phyloP scores from a whole-genome alignment of 2,113 vertebrate species.

The Sebastes schlegelii region DNA sequence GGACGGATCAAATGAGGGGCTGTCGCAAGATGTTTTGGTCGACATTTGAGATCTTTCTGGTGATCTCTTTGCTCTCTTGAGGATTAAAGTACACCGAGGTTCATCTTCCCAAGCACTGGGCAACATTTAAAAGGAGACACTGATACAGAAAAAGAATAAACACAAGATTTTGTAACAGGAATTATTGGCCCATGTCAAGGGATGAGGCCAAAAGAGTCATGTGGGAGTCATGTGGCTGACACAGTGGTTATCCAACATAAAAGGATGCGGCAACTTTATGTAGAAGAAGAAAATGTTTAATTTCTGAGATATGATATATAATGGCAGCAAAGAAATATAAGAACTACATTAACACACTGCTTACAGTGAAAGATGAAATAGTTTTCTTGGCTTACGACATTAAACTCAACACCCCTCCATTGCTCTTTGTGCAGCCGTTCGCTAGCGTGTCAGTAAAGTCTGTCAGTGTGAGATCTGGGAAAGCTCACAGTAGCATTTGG shows the following conservation, averaged over 20 bases:
- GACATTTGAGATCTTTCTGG: constrained; percentile 67
- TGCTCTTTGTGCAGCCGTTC: constrained; percentile 31
- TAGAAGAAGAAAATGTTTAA: constrained; percentile 11
- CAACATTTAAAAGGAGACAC: constrained; percentile 58
- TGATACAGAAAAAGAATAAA: constrained; percentile 58
- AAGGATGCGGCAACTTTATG: constrained; percentile 12
- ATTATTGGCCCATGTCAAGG: constrained; percentile 27
- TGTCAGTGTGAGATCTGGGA: constrained; percentile 67
- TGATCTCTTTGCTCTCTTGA: constrained; percentile 64
- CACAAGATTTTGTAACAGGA: constrained; percentile 40
- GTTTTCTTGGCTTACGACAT: constrained; percentile 22
- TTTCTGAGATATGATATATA: neutral
- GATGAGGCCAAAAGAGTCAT: constrained; percentile 1
- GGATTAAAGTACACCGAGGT: constrained; percentile 61
- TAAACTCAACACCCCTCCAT: constrained; percentile 16
- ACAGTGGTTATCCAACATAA: constrained; percentile 7
- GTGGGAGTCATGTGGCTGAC: constrained; percentile 26
- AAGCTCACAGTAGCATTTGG: constrained; percentile 73
- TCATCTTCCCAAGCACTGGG: constrained; percentile 62
- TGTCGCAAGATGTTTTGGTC: constrained; percentile 79
- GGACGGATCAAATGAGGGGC: constrained; percentile 70
- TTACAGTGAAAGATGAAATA: neutral
- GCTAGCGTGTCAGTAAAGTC: constrained; percentile 37
- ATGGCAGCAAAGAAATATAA: neutral
- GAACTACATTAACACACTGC: neutral